A percentile compares a stretch with the other conserved stretches of the same genome.
Evolutionary conservation across 1,140 invertebrate species (phyloP).

Genomic region (Aplysia californica): DNA sequence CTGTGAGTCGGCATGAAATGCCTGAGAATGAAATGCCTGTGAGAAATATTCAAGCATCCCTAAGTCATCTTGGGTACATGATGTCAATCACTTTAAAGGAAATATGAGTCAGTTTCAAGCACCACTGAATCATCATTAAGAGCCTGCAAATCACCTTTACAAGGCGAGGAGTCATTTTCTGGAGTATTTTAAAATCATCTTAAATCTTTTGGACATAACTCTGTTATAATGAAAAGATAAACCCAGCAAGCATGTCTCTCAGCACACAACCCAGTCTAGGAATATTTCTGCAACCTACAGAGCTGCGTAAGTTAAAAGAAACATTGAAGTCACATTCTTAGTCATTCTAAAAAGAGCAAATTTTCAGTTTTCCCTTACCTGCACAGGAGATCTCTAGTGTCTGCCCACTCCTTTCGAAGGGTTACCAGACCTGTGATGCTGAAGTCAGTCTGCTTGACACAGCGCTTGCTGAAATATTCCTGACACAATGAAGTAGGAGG

Average conservation of each 20-base stretch:
- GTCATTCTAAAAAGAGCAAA: not conserved
- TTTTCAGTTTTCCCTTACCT: not conserved
- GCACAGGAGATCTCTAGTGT: not conserved
- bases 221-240: not conserved
- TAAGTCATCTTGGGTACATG: too few relatives aligned
- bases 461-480: not conserved
- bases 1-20: too few relatives aligned
- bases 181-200: not conserved
- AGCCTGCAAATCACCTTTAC: too few relatives aligned
- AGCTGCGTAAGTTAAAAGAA: not conserved
- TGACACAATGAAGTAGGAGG: not conserved
- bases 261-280: not conserved
- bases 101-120: too few relatives aligned
- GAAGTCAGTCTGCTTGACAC: constrained; percentile 1
- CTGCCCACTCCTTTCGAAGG: constrained; percentile 6
- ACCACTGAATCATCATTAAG: too few relatives aligned
- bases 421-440: constrained; percentile 12
- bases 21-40: too few relatives aligned
- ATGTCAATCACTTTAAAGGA: too few relatives aligned
- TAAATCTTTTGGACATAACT: not conserved
- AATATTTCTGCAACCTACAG: not conserved
- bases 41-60: too few relatives aligned
- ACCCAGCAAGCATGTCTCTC: not conserved
- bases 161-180: not conserved
- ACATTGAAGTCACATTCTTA: not conserved